phyloP scores from a whole-genome alignment of 2,113 vertebrate species.

The Penelope pileata region DNA sequence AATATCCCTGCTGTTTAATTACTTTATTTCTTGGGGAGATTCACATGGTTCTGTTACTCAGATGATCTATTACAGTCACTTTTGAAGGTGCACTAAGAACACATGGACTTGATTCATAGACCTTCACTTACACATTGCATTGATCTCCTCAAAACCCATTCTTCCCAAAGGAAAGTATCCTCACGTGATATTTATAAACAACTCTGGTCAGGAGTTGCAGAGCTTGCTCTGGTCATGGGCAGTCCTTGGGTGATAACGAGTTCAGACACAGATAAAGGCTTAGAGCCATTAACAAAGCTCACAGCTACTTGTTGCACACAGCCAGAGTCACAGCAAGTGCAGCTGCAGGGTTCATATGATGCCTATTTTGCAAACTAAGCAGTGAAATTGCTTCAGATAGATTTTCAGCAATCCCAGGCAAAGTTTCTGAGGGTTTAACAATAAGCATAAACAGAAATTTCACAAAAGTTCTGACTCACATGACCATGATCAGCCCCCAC shows the following conservation, averaged over 20 bases:
- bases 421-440: no score
- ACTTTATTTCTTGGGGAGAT: background rate
- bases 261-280: background rate
- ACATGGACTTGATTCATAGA: background rate
- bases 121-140: background rate
- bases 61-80: background rate
- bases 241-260: fast-evolving
- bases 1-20: background rate
- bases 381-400: no score
- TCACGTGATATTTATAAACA: background rate
- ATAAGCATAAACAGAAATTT: no score
- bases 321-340: background rate
- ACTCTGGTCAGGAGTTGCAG: background rate
- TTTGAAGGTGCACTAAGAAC: background rate
- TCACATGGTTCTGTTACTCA: background rate
- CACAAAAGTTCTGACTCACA: no score
- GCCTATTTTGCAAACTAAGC: no score
- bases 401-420: no score
- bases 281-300: background rate
- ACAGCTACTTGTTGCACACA: background rate
- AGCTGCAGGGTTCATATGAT: background rate
- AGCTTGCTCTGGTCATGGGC: background rate
- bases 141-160: background rate
- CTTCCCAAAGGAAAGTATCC: background rate
- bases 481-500: no score